Conservation (phyloP, 2,888 invertebrate genomes). For the Drosophila acutilabella region DNA sequence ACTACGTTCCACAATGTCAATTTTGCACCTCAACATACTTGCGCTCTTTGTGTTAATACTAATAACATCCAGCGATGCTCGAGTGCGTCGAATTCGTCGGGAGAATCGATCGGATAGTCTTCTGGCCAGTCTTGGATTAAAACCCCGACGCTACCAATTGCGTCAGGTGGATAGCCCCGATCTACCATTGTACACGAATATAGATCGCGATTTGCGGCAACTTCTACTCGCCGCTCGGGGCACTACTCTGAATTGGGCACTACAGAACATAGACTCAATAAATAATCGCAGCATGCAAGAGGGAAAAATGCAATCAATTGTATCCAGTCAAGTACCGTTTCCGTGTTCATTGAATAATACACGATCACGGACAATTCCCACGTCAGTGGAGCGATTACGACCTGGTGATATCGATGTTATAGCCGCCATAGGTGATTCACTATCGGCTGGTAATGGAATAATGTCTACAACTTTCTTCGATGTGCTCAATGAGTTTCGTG, state of each 20-base stretch:
- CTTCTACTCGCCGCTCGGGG: slow-evolving; percentile 4
- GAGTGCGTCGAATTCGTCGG: slow-evolving; percentile 31
- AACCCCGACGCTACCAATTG: slow-evolving; percentile 41
- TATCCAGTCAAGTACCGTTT: slow-evolving; percentile 71
- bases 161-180: slow-evolving; percentile 9
- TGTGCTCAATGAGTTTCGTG: slow-evolving; percentile 85
- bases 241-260: slow-evolving; percentile 9
- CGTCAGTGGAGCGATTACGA: slow-evolving; percentile 86
- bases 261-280: slow-evolving; percentile 12
- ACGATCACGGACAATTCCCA: slow-evolving; percentile 84
- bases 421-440: slow-evolving; percentile 87
- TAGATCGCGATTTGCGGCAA: slow-evolving; percentile 20
- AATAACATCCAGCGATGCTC: background rate
- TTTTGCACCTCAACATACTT: slow-evolving; percentile 1
- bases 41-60: slow-evolving; percentile 18
- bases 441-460: slow-evolving; percentile 87
- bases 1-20: slow-evolving; percentile 9
- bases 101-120: slow-evolving; percentile 64
- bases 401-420: slow-evolving; percentile 88
- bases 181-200: slow-evolving; percentile 16
- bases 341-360: slow-evolving; percentile 82
- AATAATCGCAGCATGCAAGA: slow-evolving; percentile 1
- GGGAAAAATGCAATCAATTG: slow-evolving; percentile 10
- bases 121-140: slow-evolving; percentile 64
- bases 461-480: slow-evolving; percentile 85